Base-by-base conservation (phyloP, 2,888 invertebrate species). In the Hyppa rectilinea region DNA sequence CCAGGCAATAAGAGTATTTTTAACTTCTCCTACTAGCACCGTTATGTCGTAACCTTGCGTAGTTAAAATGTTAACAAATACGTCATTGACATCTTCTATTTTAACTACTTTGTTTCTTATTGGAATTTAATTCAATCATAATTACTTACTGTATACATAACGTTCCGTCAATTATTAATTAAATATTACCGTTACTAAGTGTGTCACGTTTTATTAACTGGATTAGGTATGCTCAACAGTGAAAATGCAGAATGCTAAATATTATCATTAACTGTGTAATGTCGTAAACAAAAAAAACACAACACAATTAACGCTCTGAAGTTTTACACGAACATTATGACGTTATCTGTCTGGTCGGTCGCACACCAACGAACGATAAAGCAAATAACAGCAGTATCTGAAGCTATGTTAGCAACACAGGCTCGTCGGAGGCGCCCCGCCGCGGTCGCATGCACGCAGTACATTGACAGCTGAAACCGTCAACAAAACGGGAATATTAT, bases 391-490 rank as follows among this genome's bases (percentile, higher is more conserved):
- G 78, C 85, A 88, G 87, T 91, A 91, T 91, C 89, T 87, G 78
- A 83, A 85, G 82, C 84, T 80, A 77, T 72, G 82, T 79, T 78
- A 79, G 80, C 84, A 85, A 87, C 90, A 90, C 88, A 86, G 80
- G 81, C 87, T 83, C 82, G 87, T 73, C 84, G 81, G 86, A 89
- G 86, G 87, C 90, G 88, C 89, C 87, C 85, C 90, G 88, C 81
- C 69, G 80, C 87, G 86, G 87, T 81, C 89, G 84, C 79, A 64
- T 79, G 74, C 78, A 75, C 71, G 69, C 81, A 87, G 86, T 85
- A 85, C 85, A 84, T 88, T 92, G 94, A 92, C 93, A 94, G 90
- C 92, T 92, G 90, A 92, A 92, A 94, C 89, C 88, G 91, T 92
- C 93, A 94, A 93, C 94, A 93, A 91, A 88, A 89, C 90, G 85